A percentile compares a stretch with the other conserved stretches of the same genome.
Evolutionary conservation across 2,113 vertebrate genomes (phyloP).

Genomic region (Rana temporaria): DNA sequence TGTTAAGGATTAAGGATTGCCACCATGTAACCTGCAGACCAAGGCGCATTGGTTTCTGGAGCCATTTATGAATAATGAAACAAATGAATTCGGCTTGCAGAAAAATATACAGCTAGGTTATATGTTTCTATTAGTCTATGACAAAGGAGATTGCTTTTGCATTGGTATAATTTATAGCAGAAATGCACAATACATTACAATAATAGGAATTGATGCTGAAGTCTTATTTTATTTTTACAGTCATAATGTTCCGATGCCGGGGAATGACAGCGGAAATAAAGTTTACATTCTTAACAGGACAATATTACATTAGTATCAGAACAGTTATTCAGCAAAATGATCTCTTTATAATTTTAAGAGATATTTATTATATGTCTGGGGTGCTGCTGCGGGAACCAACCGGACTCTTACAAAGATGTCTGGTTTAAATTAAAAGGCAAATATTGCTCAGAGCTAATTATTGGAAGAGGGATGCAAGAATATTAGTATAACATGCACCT

Average conservation of each 20-base stretch:
- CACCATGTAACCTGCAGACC: background rate
- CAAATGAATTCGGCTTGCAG: slow-evolving; percentile 5
- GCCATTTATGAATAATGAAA: slow-evolving; percentile 19
- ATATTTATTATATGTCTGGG: too few relatives aligned
- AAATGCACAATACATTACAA: slow-evolving; percentile 58
- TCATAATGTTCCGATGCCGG: slow-evolving; percentile 59
- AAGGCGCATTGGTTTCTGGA: background rate
- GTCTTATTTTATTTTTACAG: slow-evolving; percentile 57
- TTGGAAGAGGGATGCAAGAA: too few relatives aligned
- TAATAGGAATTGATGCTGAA: slow-evolving; percentile 62
- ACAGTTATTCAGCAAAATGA: background rate
- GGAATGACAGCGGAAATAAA: slow-evolving; percentile 60
- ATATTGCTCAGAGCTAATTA: too few relatives aligned
- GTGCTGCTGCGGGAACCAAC: too few relatives aligned
- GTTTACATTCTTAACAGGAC: slow-evolving; percentile 55
- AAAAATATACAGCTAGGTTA: slow-evolving; percentile 43
- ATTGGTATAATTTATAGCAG: slow-evolving; percentile 61
- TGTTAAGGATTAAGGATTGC: too few relatives aligned
- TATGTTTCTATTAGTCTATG: slow-evolving; percentile 60
- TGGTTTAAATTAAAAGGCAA: too few relatives aligned
- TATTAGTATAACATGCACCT: too few relatives aligned
- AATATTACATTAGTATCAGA: background rate
- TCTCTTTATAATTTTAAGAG: background rate
- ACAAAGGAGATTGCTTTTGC: slow-evolving; percentile 59
- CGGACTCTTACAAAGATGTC: too few relatives aligned